Percentiles rank a stretch among this genome's conserved stretches.
phyloP scores from a whole-genome alignment of 1,140 invertebrate species.

The Dendroctonus valens region DNA sequence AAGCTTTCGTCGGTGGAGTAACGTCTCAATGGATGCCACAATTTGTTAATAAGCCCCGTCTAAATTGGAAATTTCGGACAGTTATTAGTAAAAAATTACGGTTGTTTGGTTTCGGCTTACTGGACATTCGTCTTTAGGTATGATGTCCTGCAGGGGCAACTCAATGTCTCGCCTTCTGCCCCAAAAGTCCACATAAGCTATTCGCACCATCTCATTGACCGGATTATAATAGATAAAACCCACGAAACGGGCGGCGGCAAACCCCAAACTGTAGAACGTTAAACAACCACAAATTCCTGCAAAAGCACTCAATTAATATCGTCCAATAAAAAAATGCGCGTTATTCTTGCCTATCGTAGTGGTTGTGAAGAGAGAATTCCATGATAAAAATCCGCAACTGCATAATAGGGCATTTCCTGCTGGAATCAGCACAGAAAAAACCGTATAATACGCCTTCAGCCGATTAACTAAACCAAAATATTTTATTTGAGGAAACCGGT shows the following conservation, averaged over 20 bases:
- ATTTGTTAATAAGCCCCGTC: constrained; percentile 39
- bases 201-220: constrained; percentile 53
- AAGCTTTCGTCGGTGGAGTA: constrained; percentile 36
- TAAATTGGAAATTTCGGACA: not conserved
- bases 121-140: constrained; percentile 51
- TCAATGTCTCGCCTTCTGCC: constrained; percentile 56
- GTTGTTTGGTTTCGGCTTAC: constrained; percentile 26
- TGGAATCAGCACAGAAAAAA: constrained; percentile 27
- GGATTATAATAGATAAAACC: constrained; percentile 59
- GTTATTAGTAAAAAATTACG: constrained; percentile 5
- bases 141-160: constrained; percentile 51
- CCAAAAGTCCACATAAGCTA: constrained; percentile 59
- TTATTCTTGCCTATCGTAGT: constrained; percentile 26
- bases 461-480: constrained; percentile 36
- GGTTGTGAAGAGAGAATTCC: constrained; percentile 13
- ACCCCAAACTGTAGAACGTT: constrained; percentile 48
- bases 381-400: constrained; percentile 18
- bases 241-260: constrained; percentile 54
- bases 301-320: constrained; percentile 32
- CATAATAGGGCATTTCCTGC: constrained; percentile 19
- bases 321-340: not conserved
- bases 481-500: constrained; percentile 42
- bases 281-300: constrained; percentile 51
- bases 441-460: constrained; percentile 41
- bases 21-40: constrained; percentile 46